Percentiles rank a stretch among this genome's conserved stretches.
Conservation (phyloP, 2,888 invertebrate genomes). For the Stenotaenia linearis region DNA sequence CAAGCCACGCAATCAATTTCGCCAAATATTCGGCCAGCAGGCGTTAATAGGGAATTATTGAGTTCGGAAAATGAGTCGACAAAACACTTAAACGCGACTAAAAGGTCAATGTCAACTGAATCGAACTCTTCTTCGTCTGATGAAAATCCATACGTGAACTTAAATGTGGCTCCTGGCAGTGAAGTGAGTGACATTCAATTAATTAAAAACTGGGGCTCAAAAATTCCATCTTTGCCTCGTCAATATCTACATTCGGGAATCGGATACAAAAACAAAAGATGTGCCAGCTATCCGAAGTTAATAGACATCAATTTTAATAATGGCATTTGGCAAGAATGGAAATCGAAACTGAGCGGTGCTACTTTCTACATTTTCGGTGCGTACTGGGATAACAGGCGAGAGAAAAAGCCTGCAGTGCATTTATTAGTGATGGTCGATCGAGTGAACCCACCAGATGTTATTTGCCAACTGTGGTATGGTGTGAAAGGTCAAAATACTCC, state of each 20-base stretch:
- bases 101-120: not conserved
- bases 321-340: slow-evolving; percentile 83
- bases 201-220: not conserved
- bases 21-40: not conserved
- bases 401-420: slow-evolving; percentile 64
- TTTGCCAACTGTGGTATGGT: slow-evolving; percentile 86
- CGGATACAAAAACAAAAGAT: not conserved
- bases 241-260: not conserved
- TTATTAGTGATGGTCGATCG: slow-evolving; percentile 84
- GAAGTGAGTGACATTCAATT: not conserved
- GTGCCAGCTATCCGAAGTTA: slow-evolving; percentile 58
- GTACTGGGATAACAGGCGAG: slow-evolving; percentile 72
- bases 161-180: not conserved
- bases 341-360: slow-evolving; percentile 61
- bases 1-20: not conserved
- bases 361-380: slow-evolving; percentile 86
- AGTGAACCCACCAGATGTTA: slow-evolving; percentile 72
- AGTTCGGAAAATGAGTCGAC: not conserved
- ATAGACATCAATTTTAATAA: slow-evolving; percentile 90
- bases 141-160: not conserved
- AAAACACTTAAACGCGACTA: not conserved
- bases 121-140: too few relatives aligned
- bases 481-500: slow-evolving; percentile 69
- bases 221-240: slow-evolving; percentile 24
- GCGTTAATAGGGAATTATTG: not conserved